A percentile compares a stretch with the other conserved stretches of the same genome.
These are phyloP conservation scores for Catharus bicknelli DNA, from an alignment of 2,113 vertebrate genomes.

Conservation along the genomic window DNA sequence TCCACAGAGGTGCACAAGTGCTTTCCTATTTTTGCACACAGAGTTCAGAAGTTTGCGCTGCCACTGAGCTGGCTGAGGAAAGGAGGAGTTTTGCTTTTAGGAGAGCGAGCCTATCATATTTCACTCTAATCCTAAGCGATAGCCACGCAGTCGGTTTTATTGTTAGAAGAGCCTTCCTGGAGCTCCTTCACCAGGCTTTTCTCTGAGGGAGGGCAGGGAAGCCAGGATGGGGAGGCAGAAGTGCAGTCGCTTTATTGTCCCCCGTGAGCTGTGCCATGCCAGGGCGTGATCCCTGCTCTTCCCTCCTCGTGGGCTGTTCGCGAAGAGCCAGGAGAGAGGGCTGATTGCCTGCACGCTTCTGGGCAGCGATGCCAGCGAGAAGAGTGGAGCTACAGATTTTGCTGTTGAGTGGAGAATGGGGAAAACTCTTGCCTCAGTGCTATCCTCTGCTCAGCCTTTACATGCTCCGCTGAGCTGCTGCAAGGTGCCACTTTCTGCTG, in stretches of 20 bases:
- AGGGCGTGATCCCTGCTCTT: slow-evolving; percentile 15
- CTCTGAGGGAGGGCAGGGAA: background rate
- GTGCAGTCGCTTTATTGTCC: background rate
- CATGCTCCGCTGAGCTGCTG: slow-evolving; percentile 60
- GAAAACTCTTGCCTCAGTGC: slow-evolving; percentile 28
- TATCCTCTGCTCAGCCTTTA: slow-evolving; percentile 9
- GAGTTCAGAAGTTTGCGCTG: slow-evolving; percentile 70
- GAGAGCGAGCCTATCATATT: slow-evolving; percentile 80
- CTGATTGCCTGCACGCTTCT: background rate
- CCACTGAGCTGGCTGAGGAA: slow-evolving; percentile 36
- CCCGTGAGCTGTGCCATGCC: background rate
- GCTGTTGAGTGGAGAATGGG: slow-evolving; percentile 53
- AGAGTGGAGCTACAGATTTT: slow-evolving; percentile 30
- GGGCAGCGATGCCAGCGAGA: slow-evolving; percentile 45
- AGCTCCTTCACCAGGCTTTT: slow-evolving; percentile 39
- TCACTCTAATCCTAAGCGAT: slow-evolving; percentile 81
- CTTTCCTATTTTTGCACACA: background rate
- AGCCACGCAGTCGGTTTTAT: slow-evolving; percentile 73
- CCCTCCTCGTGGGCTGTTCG: background rate
- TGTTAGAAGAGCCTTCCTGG: slow-evolving; percentile 70
- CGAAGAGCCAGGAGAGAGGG: background rate
- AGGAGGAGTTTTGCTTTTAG: slow-evolving; percentile 74
- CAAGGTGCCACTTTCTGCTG: slow-evolving; percentile 55
- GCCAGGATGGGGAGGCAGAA: background rate
- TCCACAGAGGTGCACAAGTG: background rate